Evolutionary conservation across 2,888 invertebrate genomes (phyloP).

Genomic region (Microchrysa polita): DNA sequence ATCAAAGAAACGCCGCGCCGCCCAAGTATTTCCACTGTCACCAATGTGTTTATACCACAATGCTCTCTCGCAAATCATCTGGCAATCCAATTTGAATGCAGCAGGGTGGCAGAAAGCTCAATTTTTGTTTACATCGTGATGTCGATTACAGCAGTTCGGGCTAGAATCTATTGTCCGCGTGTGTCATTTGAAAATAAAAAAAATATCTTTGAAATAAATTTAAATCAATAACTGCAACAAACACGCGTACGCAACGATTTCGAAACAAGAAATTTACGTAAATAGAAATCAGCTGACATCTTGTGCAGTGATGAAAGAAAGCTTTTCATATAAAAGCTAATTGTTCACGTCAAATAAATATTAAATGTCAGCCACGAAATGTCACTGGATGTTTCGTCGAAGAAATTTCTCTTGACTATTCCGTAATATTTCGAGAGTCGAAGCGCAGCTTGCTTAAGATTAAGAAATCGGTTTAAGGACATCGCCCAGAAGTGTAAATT

Average conservation of each 20-base stretch:
- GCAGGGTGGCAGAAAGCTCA: constrained; percentile 15
- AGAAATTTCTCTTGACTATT: constrained; percentile 37
- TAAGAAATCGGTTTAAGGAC: not conserved
- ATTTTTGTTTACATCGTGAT: constrained; percentile 28
- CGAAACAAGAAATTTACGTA: constrained; percentile 27
- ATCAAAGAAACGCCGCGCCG: too few species aligned
- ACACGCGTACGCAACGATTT: not conserved
- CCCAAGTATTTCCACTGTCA: too few species aligned
- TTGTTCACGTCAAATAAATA: constrained; percentile 37
- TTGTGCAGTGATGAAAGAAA: not conserved
- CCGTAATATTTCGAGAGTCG: constrained; percentile 15
- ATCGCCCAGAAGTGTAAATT: not conserved
- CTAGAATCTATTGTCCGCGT: too few species aligned
- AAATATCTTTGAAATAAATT: not conserved
- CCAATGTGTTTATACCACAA: not conserved
- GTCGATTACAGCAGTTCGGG: too few species aligned
- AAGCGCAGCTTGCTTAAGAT: constrained; percentile 4
- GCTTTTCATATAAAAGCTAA: constrained; percentile 15
- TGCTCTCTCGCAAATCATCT: not conserved
- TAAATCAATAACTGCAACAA: too few species aligned
- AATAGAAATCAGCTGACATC: constrained; percentile 45
- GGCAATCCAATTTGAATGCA: constrained; percentile 11
- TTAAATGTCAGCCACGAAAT: constrained; percentile 37
- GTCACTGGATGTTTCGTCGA: constrained; percentile 27
- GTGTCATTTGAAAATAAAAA: too few species aligned